Base-by-base conservation (phyloP, 1,140 invertebrate genomes). In the Drosophila tsacasi region DNA sequence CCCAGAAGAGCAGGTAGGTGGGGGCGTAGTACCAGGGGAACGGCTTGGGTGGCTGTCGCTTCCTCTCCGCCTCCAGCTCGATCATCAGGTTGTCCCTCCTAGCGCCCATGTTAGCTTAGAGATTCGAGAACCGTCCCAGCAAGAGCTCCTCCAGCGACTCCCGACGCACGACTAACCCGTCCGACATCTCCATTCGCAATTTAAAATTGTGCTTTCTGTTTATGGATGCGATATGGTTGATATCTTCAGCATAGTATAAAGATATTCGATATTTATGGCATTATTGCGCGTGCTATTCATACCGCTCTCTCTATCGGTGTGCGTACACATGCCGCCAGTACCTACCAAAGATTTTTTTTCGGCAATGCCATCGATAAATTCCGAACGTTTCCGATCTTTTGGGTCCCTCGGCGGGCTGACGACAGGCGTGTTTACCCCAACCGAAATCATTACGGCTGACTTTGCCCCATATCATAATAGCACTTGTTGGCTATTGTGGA, bases 11-110 rank as follows among this genome's bases (percentile, higher is more conserved):
- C 39, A 83, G 32, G 55, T 77, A 92, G n/a, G 59, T 25, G 10
- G 87, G 87, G 1, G 87, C 74, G 71, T 91, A 91, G 54, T 87
- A 92, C 91, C 91, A 92, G 3, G 78, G 15, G 10, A 90, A 19
- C 1, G 27, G 68, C 27, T 89, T 87, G 1, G 39, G 2, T 7
- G 13, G 30, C 17, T 10, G 7, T 7, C 13, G 25, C 13, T 27
- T 58, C 10, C 49, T 49, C 27, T 65, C 58, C 21, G 15, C 76
- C 1, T 23, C 49, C 1, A 83, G 6, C 15, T 74, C 49, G 5
- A 83, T 71, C 25, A 44, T 67, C 17, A 63, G 57, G 40, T 49
- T 68, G 21, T 60, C 19, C 23, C 15, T 60, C 21, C 49, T 58
- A 8, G 35, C 47, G 6, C 63, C 74, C 74, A 77, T 77, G 9